Conservation (phyloP, 2,113 vertebrate species). For the Psittacula cyanocephala region DNA sequence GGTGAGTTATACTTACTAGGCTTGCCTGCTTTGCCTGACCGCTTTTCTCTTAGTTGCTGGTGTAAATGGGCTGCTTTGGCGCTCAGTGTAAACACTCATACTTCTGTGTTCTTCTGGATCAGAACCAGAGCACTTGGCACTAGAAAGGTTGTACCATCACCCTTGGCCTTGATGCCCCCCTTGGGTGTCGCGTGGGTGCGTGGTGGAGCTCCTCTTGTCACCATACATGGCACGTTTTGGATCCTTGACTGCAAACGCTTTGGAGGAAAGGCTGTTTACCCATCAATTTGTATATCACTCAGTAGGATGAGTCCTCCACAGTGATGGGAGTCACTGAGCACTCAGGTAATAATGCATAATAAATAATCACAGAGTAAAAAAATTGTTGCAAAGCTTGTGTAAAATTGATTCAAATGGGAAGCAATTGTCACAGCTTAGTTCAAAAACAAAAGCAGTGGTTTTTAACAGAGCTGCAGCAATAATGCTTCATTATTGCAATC, state of each 20-base stretch:
- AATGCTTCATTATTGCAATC: conserved; percentile 8
- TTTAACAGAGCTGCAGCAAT: neutral
- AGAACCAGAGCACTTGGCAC: neutral
- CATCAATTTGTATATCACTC: neutral
- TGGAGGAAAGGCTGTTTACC: neutral
- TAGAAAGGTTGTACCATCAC: too few relatives aligned
- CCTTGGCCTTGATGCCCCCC: neutral
- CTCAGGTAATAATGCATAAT: neutral
- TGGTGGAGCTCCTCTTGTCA: neutral
- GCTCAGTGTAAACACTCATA: rapidly evolving
- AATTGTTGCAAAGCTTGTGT: neutral
- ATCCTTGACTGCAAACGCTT: rapidly evolving
- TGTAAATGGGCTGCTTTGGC: neutral
- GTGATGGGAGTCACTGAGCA: neutral
- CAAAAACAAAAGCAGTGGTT: neutral
- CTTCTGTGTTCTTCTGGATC: too few relatives aligned
- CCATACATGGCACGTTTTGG: rapidly evolving
- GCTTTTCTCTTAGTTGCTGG: too few relatives aligned
- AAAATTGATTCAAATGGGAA: conserved; percentile 17
- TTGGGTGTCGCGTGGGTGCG: rapidly evolving
- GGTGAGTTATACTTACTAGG: neutral
- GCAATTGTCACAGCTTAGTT: conserved; percentile 4
- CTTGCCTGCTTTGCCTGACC: neutral
- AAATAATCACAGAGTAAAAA: neutral
- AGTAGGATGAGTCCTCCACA: neutral